These are phyloP conservation scores for Drosophila baimaii DNA, from an alignment of 1,140 invertebrate genomes.

Conservation along the genomic window DNA sequence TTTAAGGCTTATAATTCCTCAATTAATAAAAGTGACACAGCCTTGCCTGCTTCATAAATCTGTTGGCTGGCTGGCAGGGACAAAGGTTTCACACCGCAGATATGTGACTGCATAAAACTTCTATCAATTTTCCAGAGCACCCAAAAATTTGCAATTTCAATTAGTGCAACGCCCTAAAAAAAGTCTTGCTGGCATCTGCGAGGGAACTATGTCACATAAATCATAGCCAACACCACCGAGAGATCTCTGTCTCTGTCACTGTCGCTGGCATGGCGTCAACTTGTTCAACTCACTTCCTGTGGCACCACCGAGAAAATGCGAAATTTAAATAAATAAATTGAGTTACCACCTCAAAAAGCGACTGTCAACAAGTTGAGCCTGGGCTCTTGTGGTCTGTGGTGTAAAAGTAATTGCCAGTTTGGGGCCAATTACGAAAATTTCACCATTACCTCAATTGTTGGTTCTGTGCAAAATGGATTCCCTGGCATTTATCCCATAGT, in stretches of 20 bases:
- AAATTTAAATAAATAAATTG: slow-evolving; percentile 83
- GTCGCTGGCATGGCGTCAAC: slow-evolving; percentile 41
- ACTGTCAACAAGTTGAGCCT: slow-evolving; percentile 75
- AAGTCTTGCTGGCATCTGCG: slow-evolving; percentile 16
- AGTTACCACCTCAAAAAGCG: slow-evolving; percentile 73
- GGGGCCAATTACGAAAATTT: slow-evolving; percentile 66
- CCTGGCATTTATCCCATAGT: slow-evolving; percentile 42
- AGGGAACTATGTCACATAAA: slow-evolving; percentile 77
- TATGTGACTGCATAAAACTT: slow-evolving; percentile 62
- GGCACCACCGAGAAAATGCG: slow-evolving; percentile 1
- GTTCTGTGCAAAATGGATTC: slow-evolving; percentile 71
- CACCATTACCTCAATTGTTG: slow-evolving; percentile 73
- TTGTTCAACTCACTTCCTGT: slow-evolving; percentile 62
- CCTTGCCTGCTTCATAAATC: slow-evolving; percentile 67
- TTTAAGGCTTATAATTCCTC: slow-evolving; percentile 66
- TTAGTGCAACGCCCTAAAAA: slow-evolving; percentile 75
- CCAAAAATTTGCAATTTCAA: slow-evolving; percentile 79
- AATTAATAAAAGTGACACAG: slow-evolving; percentile 74
- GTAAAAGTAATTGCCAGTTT: slow-evolving; percentile 51
- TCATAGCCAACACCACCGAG: slow-evolving; percentile 57
- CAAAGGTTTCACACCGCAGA: slow-evolving; percentile 48
- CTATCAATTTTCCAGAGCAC: slow-evolving; percentile 63
- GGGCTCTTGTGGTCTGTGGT: slow-evolving; percentile 15
- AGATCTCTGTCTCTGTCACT: slow-evolving; percentile 34
- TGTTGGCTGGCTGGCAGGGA: slow-evolving; percentile 29